Evolutionary conservation across 1,140 invertebrate genomes (phyloP), one percentile per base, ranked within the genome.

Genomic region (Globodera rostochiensis): DNA sequence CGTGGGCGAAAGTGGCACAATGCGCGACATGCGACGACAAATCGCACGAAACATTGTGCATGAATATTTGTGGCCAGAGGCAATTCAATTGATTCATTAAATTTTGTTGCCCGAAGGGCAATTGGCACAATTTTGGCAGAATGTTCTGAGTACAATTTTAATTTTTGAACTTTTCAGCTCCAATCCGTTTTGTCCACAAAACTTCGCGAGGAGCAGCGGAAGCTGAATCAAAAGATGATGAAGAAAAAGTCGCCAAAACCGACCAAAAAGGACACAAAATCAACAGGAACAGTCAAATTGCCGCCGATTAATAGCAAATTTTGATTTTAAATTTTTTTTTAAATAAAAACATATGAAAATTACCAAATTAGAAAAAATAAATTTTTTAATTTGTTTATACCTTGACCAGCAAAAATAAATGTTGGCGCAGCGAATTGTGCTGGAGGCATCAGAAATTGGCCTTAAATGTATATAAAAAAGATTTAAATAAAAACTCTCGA

Each of bases 61-160:
- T 6, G 69, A 71, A 19, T 21, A 71, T 47, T 36, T 71, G 9
- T 71, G 69, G 69, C 69, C 69, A 47, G 69, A 71, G 69, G 69
- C 46, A 47, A 47, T 36, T 36, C 2, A 36, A 36, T 36, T 36
- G 36, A 36, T 36, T 36, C 25, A 36, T 36, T 36, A 36, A 36
- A 36, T 36, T 36, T 36, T 36, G 36, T 36, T 36, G 36, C 36
- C 36, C 36, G 36, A 36, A 36, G 36, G n/a, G 36, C 36, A 36
- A 36, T 36, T 36, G 36, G 36, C 36, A 36, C 36, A 36, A 36
- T 36, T 36, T 36, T 36, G 36, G 36, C 36, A 36, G 36, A 36
- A 2, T 36, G 1, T 36, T 36, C 2, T 36, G 36, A 36, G 36
- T 3, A 3, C 36, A 36, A 36, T 9, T 7, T 21, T 21, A 69